Percentiles rank a stretch among this genome's conserved stretches.
Evolutionary conservation across 2,888 invertebrate species (phyloP).

Genomic region (Trissolcus brochymenae): DNA sequence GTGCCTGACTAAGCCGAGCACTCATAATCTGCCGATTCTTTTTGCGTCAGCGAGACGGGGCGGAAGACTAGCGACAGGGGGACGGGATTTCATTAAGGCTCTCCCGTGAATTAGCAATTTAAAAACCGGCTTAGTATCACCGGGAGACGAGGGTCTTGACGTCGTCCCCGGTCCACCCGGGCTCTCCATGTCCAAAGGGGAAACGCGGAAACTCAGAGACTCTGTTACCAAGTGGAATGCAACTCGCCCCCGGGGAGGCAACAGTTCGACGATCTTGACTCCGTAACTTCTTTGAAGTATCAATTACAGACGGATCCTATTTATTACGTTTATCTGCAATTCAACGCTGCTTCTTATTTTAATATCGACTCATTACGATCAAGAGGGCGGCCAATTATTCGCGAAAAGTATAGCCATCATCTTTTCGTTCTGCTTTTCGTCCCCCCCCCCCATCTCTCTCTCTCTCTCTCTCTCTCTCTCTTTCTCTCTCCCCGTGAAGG

Average conservation of each 20-base stretch:
- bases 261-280: constrained; percentile 34
- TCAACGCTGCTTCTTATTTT: constrained; percentile 26
- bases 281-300: constrained; percentile 52
- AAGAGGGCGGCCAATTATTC: constrained; percentile 21
- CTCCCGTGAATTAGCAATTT: constrained; percentile 66
- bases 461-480: too few relatives aligned
- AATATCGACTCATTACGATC: constrained; percentile 44
- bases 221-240: constrained; percentile 45
- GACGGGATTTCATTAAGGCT: constrained; percentile 64
- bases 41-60: constrained; percentile 50
- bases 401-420: constrained; percentile 2
- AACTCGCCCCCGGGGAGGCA: constrained; percentile 18
- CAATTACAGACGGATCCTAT: constrained; percentile 48
- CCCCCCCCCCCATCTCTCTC: too few relatives aligned
- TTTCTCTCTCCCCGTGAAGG: too few relatives aligned
- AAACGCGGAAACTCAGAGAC: constrained; percentile 21
- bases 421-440: too few relatives aligned
- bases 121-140: constrained; percentile 64
- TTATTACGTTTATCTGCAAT: constrained; percentile 49
- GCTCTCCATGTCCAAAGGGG: constrained; percentile 28
- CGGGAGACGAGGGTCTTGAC: constrained; percentile 42
- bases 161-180: constrained; percentile 43
- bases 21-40: constrained; percentile 62
- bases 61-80: constrained; percentile 53
- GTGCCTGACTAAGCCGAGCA: constrained; percentile 55